A percentile compares a stretch with the other conserved stretches of the same genome.
phyloP scores from a whole-genome alignment of 1,140 invertebrate genomes.

The Pseudobourletiella spinata region DNA sequence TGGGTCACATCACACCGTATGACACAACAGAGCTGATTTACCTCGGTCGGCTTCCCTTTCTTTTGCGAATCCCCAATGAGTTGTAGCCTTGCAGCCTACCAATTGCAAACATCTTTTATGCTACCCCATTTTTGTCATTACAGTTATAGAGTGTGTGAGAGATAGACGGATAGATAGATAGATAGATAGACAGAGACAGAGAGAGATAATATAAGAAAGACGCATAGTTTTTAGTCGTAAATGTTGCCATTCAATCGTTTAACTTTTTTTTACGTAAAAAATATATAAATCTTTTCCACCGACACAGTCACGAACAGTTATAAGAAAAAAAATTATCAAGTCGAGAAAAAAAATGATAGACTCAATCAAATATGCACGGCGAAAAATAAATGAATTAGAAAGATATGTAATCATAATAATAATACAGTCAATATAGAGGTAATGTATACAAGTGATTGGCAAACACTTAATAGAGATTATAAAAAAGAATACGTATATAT shows the following conservation, averaged over 20 bases:
- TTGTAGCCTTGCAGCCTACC: constrained; percentile 37
- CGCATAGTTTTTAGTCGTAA: constrained; percentile 7
- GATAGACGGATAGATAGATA: no score
- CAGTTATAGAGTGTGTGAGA: no score
- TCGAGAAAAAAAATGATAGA: no score
- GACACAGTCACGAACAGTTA: constrained; percentile 18
- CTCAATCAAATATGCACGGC: no score
- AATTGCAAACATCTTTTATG: constrained; percentile 28
- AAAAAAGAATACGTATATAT: no score
- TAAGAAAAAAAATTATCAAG: no score
- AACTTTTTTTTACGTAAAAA: not conserved
- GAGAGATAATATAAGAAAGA: not conserved
- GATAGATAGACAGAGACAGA: no score
- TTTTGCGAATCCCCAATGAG: constrained; percentile 36
- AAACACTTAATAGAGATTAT: constrained; percentile 34
- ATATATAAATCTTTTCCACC: constrained; percentile 12
- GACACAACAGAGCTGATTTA: constrained; percentile 37
- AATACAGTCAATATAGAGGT: not conserved
- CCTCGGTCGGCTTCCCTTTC: constrained; percentile 35
- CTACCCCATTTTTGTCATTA: constrained; percentile 3
- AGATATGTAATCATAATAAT: constrained; percentile 8
- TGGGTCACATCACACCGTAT: constrained; percentile 25
- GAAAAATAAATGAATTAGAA: no score
- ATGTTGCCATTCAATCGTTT: constrained; percentile 10
- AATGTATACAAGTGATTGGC: constrained; percentile 16